Base-by-base conservation (phyloP, 2,113 vertebrate genomes). In the Anolis carolinensis region DNA sequence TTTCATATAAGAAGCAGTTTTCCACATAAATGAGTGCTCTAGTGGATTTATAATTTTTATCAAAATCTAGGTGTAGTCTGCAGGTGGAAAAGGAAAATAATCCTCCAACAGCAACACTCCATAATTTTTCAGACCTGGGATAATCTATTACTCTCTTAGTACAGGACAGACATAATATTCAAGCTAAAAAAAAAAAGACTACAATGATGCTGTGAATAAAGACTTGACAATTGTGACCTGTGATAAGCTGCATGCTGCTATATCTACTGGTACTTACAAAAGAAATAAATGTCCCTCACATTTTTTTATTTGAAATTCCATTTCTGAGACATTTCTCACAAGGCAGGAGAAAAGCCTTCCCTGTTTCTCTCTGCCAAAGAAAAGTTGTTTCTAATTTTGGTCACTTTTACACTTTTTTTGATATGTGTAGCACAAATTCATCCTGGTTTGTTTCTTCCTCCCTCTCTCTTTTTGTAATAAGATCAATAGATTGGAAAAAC, bases 401-500 rank as follows among this genome's bases (percentile, higher is more conserved):
- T 55, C 34, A 59, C 25, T 48, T 59, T n/a, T 39, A 21, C 1
- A 79, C 23, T 13, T 36, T 70, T 39, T 48, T 67, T 68, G 30
- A 32, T 79, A 18, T 50, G 13, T 55, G 50, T 11, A 52, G 30
- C 30, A 65, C 25, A 70, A 36, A 67, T 52, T 50, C 13, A 27
- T 7, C 23, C 5, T 50, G 32, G 76, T 52, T 10, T 77, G 23
- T 36, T 70, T 55, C 34, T 16, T 36, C 21, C 4, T 59, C 4
- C 36, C 25, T 27, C n/a, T 8, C 14, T 18, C 25, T 77, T 77
- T 36, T 25, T 71, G 34, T 79, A 44, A 85, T 79, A 79, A 71
- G 75, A n/a, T 85, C 65, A 85, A 85, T 79, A 59, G 65, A 4
- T 44, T 59, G 67, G 59, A 79, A 85, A 79, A 5, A 59, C 44